phyloP scores from a whole-genome alignment of 1,140 invertebrate species.

The Lordiphosa collinella region DNA sequence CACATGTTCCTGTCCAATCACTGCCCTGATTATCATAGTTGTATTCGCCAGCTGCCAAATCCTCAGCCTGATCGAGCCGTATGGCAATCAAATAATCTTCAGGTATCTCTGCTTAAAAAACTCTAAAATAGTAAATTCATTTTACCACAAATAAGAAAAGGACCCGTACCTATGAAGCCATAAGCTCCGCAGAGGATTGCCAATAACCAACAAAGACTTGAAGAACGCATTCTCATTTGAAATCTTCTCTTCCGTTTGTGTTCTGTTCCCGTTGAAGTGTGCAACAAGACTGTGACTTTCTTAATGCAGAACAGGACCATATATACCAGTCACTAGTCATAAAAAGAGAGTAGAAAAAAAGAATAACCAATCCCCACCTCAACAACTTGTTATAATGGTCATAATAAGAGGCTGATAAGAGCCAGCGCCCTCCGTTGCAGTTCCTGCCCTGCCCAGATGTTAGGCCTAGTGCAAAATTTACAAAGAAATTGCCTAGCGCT shows the following conservation, averaged over 20 bases:
- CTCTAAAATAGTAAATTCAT: background rate
- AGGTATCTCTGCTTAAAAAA: conserved; percentile 21
- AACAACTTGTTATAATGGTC: conserved; percentile 18
- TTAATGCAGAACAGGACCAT: conserved; percentile 19
- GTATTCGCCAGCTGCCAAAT: conserved; percentile 34
- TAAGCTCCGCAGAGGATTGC: conserved; percentile 3
- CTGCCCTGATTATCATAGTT: conserved; percentile 62
- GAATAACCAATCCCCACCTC: background rate
- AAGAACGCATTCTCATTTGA: conserved; percentile 15
- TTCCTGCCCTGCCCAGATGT: conserved; percentile 1
- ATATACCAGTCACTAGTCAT: conserved; percentile 30
- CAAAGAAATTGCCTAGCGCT: conserved; percentile 42
- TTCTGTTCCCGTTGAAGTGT: conserved; percentile 29
- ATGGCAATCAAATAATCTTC: conserved; percentile 29
- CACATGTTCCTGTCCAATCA: conserved; percentile 52
- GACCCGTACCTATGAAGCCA: conserved; percentile 16
- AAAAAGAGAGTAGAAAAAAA: background rate
- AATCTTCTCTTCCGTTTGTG: background rate
- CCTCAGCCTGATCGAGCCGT: conserved; percentile 13
- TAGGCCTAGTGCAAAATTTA: conserved; percentile 38
- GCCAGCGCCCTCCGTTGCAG: background rate
- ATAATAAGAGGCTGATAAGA: conserved; percentile 3
- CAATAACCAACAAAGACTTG: conserved; percentile 17
- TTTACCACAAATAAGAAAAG: background rate
- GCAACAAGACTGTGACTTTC: conserved; percentile 32